Evolutionary conservation across 2,113 vertebrate genomes (phyloP).

Genomic region (Neolamprologus devosi): DNA sequence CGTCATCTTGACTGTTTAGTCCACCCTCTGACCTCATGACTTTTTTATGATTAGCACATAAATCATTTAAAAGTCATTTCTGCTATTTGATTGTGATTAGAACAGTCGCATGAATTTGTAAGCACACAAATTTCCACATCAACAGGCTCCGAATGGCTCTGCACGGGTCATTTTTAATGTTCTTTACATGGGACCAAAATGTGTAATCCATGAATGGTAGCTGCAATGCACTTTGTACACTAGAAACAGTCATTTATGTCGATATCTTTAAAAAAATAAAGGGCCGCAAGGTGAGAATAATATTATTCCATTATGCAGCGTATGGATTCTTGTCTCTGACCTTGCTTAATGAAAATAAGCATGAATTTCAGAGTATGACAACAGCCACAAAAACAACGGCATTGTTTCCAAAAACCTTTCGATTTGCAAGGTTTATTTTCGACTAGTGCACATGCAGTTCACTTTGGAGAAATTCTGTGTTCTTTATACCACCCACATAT

Average conservation of each 20-base stretch:
- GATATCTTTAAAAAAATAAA: neutral
- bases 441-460: neutral
- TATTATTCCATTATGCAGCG: neutral
- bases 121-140: neutral
- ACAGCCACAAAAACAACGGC: neutral
- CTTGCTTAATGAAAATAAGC: neutral
- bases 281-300: neutral
- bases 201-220: constrained; percentile 26
- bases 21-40: constrained; percentile 10
- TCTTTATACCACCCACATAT: constrained; percentile 19
- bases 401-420: neutral
- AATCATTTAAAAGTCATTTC: neutral
- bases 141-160: neutral
- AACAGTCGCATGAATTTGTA: neutral
- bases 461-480: neutral
- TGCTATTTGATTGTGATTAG: neutral
- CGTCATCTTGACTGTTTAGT: neutral
- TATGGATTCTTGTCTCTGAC: neutral
- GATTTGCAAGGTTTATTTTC: neutral
- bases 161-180: constrained; percentile 3
- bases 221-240: constrained; percentile 23
- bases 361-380: neutral
- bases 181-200: constrained; percentile 13
- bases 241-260: neutral
- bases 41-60: constrained; percentile 30